A percentile compares a stretch with the other conserved stretches of the same genome.
These are phyloP conservation scores for Glandiceps talaboti DNA, from an alignment of 53 echinoderm and acorn worm species.

Conservation along the genomic window DNA sequence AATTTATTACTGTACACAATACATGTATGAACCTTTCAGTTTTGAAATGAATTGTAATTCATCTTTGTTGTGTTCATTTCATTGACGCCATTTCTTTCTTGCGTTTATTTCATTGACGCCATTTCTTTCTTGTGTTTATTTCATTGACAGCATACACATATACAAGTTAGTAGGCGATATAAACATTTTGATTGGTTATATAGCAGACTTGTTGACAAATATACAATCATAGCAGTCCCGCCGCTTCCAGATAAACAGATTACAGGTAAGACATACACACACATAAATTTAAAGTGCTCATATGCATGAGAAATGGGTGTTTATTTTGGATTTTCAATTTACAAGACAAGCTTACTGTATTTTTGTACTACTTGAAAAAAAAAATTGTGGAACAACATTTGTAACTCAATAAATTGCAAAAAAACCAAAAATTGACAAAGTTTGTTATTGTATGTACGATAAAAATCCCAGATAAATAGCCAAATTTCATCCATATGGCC, in stretches of 20 bases:
- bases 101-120: not conserved
- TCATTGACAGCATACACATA: slow-evolving; percentile 62
- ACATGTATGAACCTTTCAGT: not conserved
- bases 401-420: too few species aligned
- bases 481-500: too few species aligned
- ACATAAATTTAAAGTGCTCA: too few species aligned
- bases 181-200: slow-evolving; percentile 99
- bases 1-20: not conserved
- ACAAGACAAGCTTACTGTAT: too few species aligned
- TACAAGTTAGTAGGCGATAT: slow-evolving; percentile 85
- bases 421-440: too few species aligned
- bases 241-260: slow-evolving; percentile 98
- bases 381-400: too few species aligned
- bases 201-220: slow-evolving; percentile 67
- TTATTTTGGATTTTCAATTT: too few species aligned
- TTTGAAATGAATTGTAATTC: not conserved
- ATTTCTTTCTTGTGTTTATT: not conserved
- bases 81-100: not conserved
- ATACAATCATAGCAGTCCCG: slow-evolving; percentile 69
- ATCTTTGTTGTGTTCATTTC: too few species aligned
- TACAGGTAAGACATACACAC: slow-evolving; percentile 50
- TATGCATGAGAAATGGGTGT: too few species aligned
- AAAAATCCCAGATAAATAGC: too few species aligned
- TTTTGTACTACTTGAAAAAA: too few species aligned
- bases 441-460: too few species aligned